Conservation (phyloP, 2,888 invertebrate species). For the Helleia helle region DNA sequence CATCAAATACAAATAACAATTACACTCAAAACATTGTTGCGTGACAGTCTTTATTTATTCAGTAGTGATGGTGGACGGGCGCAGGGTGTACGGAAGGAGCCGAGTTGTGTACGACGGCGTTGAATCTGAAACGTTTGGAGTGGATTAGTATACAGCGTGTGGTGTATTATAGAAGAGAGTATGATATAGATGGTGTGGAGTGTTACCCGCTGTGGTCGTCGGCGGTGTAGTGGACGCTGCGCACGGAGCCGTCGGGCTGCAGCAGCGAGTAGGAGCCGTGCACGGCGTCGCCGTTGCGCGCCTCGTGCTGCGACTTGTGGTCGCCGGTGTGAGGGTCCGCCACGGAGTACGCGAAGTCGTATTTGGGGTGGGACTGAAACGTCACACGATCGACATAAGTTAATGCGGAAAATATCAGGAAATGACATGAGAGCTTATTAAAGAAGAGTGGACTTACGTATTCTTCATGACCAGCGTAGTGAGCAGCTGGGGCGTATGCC, state of each 20-base stretch:
- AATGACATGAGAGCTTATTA: not conserved
- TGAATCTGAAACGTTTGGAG: conserved; percentile 48
- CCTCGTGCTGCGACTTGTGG: conserved; percentile 70
- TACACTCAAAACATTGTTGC: too few species aligned
- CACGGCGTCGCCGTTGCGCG: conserved; percentile 68
- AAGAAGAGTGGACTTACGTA: conserved; percentile 26
- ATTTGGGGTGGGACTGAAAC: conserved; percentile 40
- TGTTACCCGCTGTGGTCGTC: conserved; percentile 54
- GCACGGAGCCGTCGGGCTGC: conserved; percentile 65
- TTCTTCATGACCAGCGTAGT: conserved; percentile 30
- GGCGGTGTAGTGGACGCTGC: conserved; percentile 64
- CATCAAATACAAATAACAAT: too few species aligned
- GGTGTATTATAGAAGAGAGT: too few species aligned
- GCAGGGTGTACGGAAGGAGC: conserved; percentile 45
- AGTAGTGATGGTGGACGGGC: conserved; percentile 32
- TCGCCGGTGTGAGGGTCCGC: conserved; percentile 73
- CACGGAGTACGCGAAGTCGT: conserved; percentile 68
- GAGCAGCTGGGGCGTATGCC: conserved; percentile 28
- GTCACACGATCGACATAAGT: conserved; percentile 12
- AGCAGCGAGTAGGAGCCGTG: conserved; percentile 74
- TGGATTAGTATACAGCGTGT: too few species aligned
- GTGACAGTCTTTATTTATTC: too few species aligned
- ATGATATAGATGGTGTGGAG: not conserved
- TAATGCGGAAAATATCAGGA: not conserved
- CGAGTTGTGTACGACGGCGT: conserved; percentile 61